These are phyloP conservation scores for Petroica traversi DNA, from an alignment of 2,113 vertebrate species.

Conservation along the genomic window DNA sequence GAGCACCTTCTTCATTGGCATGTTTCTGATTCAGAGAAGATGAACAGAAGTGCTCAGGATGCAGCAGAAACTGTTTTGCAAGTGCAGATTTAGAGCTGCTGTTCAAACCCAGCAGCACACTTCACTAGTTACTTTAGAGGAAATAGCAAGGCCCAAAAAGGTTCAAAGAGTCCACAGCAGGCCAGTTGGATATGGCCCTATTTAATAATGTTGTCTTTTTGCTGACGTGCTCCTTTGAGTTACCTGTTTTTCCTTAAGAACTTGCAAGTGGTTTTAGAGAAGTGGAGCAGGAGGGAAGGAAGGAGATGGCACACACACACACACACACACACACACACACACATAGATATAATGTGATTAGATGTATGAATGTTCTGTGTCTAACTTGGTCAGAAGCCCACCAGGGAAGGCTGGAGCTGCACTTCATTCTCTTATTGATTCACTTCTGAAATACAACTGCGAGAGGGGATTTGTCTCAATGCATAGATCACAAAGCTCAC, in stretches of 20 bases:
- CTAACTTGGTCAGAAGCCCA: neutral
- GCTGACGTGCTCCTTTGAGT: neutral
- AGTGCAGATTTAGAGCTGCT: neutral
- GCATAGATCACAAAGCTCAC: neutral
- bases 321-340: neutral
- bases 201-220: neutral
- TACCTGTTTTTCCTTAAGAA: neutral
- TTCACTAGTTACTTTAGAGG: neutral
- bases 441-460: neutral
- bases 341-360: neutral
- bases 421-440: neutral
- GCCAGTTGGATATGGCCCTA: neutral
- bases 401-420: neutral
- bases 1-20: neutral
- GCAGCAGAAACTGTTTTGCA: neutral
- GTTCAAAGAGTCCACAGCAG: neutral
- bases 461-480: neutral
- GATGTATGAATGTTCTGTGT: neutral
- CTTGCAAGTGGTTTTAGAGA: neutral
- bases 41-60: neutral
- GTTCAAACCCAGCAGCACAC: neutral
- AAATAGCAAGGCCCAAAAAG: neutral
- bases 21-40: neutral
- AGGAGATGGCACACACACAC: accelerated
- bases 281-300: neutral